Percentiles rank a stretch among this genome's conserved stretches.
These are phyloP conservation scores for Pseudachorutes palmiensis DNA, from an alignment of 1,140 invertebrate species.

Conservation along the genomic window DNA sequence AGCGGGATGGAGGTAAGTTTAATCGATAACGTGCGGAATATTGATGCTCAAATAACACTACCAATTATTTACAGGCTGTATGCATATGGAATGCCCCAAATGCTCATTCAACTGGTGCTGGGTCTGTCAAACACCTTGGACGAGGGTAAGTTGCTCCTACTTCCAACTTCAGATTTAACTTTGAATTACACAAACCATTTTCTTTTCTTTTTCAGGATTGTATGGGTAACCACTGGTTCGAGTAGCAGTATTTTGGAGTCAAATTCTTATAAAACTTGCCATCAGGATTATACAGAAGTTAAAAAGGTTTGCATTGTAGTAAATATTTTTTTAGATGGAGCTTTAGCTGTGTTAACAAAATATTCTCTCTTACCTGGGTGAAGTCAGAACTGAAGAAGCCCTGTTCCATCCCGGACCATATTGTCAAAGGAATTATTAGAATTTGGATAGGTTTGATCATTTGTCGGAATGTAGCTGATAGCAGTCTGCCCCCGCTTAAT, in stretches of 20 bases:
- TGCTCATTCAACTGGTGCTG: conserved; percentile 35
- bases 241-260: conserved; percentile 10
- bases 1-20: conserved; percentile 57
- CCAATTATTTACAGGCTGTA: not conserved
- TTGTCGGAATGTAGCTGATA: conserved; percentile 19
- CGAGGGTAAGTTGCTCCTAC: too few species aligned
- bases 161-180: too few species aligned
- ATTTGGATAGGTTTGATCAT: conserved; percentile 62
- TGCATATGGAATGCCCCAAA: conserved; percentile 34
- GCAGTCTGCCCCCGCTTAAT: not conserved
- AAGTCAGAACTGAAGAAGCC: conserved; percentile 91
- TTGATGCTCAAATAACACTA: not conserved
- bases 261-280: not conserved
- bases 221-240: conserved; percentile 38
- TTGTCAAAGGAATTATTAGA: conserved; percentile 84
- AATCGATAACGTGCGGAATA: not conserved
- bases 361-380: too few species aligned
- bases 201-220: conserved; percentile 33
- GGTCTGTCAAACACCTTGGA: conserved; percentile 34
- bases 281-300: too few species aligned
- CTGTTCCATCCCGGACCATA: conserved; percentile 96
- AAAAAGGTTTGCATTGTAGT: too few species aligned
- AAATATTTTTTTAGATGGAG: too few species aligned
- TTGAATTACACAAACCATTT: not conserved
- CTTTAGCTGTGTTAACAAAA: too few species aligned